Percentiles rank a stretch among this genome's conserved stretches.
Evolutionary conservation across 2,113 vertebrate species (phyloP).

Genomic region (Lipophrys pholis): DNA sequence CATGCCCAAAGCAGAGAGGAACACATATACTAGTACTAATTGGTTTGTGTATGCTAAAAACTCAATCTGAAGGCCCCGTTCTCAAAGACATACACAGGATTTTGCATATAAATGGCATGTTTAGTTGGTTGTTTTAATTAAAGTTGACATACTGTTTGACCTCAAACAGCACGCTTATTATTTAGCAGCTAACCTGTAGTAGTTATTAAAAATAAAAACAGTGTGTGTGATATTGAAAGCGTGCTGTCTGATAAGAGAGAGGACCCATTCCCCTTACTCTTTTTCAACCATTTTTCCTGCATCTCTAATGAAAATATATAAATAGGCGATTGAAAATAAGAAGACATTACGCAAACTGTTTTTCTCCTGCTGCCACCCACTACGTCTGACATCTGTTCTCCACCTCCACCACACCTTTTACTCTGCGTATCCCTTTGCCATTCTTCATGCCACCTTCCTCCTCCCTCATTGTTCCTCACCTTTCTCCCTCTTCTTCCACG

Average conservation of each 20-base stretch:
- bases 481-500: constrained; percentile 4
- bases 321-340: constrained; percentile 38
- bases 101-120: not conserved
- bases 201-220: not conserved
- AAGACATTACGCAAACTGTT: constrained; percentile 42
- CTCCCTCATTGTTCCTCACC: constrained; percentile 26
- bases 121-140: not conserved
- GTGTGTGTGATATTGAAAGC: constrained; percentile 6
- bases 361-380: constrained; percentile 57
- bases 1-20: constrained; percentile 40
- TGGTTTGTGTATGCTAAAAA: constrained; percentile 56
- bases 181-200: not conserved
- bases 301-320: constrained; percentile 29
- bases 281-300: not conserved
- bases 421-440: constrained; percentile 39
- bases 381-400: constrained; percentile 60
- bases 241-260: constrained; percentile 25
- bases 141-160: not conserved
- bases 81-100: not conserved
- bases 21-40: constrained; percentile 53
- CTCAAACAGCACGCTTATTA: not conserved
- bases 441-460: constrained; percentile 26
- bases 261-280: not conserved
- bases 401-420: constrained; percentile 39
- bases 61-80: constrained; percentile 26